Conservation (phyloP, 1,140 invertebrate species). For the Schlechtendalia chinensis region DNA sequence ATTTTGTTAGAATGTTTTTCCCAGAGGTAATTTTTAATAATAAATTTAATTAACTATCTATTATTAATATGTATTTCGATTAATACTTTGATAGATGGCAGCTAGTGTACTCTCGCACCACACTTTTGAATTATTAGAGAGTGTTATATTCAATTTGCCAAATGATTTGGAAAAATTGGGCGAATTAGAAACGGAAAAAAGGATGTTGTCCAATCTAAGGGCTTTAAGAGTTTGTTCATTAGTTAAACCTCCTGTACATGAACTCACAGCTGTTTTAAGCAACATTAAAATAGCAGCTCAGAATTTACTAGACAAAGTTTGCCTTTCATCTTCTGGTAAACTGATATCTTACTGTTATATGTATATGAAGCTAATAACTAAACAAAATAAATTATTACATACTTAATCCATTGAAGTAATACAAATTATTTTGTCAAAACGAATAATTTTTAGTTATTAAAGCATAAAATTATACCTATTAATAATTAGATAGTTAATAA, state of each 20-base stretch:
- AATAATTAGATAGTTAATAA: too few relatives aligned
- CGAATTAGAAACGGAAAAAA: conserved; percentile 45
- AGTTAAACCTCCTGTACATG: conserved; percentile 37
- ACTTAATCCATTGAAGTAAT: too few relatives aligned
- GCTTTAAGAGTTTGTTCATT: conserved; percentile 30
- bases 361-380: too few relatives aligned
- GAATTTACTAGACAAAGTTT: conserved; percentile 17
- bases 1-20: conserved; percentile 79
- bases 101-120: conserved; percentile 43
- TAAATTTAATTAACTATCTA: background rate
- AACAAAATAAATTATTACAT: too few relatives aligned
- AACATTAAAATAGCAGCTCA: conserved; percentile 27
- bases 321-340: conserved; percentile 4
- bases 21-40: conserved; percentile 64
- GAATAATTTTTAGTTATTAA: too few relatives aligned
- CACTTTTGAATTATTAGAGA: conserved; percentile 41
- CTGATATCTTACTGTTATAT: background rate
- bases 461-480: too few relatives aligned
- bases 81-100: conserved; percentile 25
- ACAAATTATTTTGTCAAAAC: too few relatives aligned
- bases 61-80: background rate
- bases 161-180: conserved; percentile 42
- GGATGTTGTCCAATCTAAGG: conserved; percentile 32
- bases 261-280: conserved; percentile 19
- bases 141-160: conserved; percentile 35